Conservation (phyloP, 2,888 invertebrate genomes). For the Dromius quadrimaculatus region DNA sequence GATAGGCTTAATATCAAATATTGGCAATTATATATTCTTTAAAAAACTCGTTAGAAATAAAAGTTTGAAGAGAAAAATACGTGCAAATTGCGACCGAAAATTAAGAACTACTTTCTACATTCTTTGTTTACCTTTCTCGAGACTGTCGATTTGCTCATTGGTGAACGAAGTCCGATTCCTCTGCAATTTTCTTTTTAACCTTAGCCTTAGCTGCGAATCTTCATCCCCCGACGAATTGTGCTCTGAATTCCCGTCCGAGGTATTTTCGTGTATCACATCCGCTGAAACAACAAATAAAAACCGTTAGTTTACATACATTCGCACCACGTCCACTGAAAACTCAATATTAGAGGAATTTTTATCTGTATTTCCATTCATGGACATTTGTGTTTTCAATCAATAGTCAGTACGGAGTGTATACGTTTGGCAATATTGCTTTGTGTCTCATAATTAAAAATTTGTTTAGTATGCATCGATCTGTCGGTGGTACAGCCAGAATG, state of each 20-base stretch:
- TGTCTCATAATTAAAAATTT: constrained; percentile 47
- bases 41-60: background rate
- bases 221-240: constrained; percentile 91
- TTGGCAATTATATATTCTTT: background rate
- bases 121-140: constrained; percentile 98
- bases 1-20: background rate
- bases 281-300: constrained; percentile 52
- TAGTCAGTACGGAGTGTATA: constrained; percentile 28
- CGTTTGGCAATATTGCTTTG: constrained; percentile 43
- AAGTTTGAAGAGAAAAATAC: constrained; percentile 12
- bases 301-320: background rate
- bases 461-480: constrained; percentile 36
- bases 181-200: constrained; percentile 96
- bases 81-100: constrained; percentile 28
- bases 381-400: constrained; percentile 33
- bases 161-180: constrained; percentile 98
- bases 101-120: too few relatives aligned
- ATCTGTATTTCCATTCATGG: constrained; percentile 27
- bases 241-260: constrained; percentile 91
- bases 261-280: constrained; percentile 75
- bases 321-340: background rate
- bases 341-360: constrained; percentile 12
- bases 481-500: constrained; percentile 18
- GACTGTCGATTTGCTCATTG: constrained; percentile 97
- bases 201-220: constrained; percentile 91